Percentiles rank a stretch among this genome's conserved stretches.
phyloP scores from a whole-genome alignment of 2,797 vertebrate species.

The Hypotaenidia philippensis region DNA sequence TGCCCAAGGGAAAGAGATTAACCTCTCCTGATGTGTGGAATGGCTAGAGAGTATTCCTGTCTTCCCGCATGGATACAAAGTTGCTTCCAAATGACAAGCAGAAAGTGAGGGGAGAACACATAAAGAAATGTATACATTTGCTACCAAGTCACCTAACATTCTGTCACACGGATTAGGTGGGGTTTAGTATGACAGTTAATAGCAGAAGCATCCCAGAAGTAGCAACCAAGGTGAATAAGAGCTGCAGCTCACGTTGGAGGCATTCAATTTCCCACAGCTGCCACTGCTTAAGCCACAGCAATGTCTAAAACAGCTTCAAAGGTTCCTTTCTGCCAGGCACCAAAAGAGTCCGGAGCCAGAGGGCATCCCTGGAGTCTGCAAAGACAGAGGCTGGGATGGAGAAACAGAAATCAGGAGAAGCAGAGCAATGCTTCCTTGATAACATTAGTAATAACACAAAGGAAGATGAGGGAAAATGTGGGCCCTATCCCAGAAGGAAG shows the following conservation, averaged over 20 bases:
- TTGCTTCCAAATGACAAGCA: not conserved
- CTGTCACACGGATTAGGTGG: not conserved
- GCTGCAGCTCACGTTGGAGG: not conserved
- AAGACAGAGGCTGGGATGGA: not conserved
- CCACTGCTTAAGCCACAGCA: not conserved
- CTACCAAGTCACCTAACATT: not conserved
- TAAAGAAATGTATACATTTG: not conserved
- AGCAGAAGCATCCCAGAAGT: not conserved
- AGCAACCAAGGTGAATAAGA: not conserved
- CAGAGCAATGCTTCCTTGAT: accelerated
- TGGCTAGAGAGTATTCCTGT: not conserved
- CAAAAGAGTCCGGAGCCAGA: not conserved
- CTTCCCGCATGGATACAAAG: not conserved
- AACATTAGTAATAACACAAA: no score
- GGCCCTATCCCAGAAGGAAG: no score
- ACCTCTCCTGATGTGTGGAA: not conserved
- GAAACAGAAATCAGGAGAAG: not conserved
- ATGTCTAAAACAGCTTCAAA: accelerated
- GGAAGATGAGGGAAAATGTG: no score
- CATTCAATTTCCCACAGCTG: accelerated
- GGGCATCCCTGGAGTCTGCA: not conserved
- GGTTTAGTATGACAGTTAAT: not conserved
- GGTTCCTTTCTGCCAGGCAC: not conserved
- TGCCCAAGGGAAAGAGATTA: not conserved
- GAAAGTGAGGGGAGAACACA: not conserved